phyloP scores from a whole-genome alignment of 2,113 vertebrate species.

The Guaruba guarouba region DNA sequence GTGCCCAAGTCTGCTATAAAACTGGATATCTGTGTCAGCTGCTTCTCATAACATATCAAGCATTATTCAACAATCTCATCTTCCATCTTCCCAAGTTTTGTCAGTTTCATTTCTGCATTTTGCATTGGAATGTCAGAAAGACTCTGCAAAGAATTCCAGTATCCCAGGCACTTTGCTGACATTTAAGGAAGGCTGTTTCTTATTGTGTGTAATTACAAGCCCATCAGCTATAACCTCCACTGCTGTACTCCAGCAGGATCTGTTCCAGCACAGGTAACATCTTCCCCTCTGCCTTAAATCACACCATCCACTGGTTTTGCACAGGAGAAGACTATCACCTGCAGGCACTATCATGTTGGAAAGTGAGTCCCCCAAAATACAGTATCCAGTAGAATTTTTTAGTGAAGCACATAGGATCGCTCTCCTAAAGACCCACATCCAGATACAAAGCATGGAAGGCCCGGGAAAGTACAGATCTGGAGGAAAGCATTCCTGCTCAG shows the following conservation, averaged over 20 bases:
- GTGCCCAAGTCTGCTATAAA: conserved; percentile 28
- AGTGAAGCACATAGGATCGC: rapidly evolving
- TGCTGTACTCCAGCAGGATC: not conserved
- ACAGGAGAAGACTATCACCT: not conserved
- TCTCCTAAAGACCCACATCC: not conserved
- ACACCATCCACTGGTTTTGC: not conserved
- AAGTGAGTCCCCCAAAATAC: rapidly evolving
- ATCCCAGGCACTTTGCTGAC: not conserved
- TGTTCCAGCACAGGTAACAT: not conserved
- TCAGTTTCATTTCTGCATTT: not conserved
- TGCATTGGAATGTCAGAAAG: not conserved
- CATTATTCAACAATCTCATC: not conserved
- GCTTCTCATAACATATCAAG: not conserved
- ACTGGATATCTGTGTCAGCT: not conserved
- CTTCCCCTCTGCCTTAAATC: not conserved
- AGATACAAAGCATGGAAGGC: rapidly evolving
- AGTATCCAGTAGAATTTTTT: not conserved
- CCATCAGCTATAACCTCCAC: not conserved
- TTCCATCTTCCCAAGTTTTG: not conserved
- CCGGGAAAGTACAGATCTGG: not conserved
- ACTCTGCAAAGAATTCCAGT: not conserved
- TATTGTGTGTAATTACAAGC: not conserved
- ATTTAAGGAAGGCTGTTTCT: not conserved
- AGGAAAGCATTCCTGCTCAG: not conserved
- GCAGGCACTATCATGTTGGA: not conserved